Conservation (phyloP, 2,888 invertebrate genomes). For the Trachelus stipa region DNA sequence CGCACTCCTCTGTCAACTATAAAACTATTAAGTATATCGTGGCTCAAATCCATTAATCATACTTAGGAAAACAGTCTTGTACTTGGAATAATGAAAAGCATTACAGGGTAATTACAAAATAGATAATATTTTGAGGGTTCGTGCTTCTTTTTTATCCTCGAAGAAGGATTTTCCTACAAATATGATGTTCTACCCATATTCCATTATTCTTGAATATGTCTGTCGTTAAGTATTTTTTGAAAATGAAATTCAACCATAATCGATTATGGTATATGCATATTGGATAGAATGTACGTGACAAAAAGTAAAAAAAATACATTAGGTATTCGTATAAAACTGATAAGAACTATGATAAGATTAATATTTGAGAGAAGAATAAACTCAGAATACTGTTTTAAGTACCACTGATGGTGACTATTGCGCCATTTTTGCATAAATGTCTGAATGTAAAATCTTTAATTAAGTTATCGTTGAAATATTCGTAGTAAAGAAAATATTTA, state of each 20-base stretch:
- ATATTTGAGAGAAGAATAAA: neutral
- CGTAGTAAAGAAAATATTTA: neutral
- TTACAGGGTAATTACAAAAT: neutral
- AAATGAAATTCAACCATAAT: neutral
- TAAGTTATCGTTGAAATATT: neutral
- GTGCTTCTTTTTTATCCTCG: constrained; percentile 16
- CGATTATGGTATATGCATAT: neutral
- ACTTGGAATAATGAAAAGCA: neutral
- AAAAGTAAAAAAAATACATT: neutral
- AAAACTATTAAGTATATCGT: neutral
- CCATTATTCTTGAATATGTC: neutral
- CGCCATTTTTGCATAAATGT: too few species aligned
- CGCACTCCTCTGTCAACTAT: neutral
- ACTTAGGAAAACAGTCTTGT: neutral
- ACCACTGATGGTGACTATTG: neutral
- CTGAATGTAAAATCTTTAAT: too few species aligned
- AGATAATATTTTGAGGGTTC: neutral
- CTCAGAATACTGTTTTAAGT: neutral
- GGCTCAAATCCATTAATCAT: neutral
- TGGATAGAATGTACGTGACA: neutral
- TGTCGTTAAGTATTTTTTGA: neutral
- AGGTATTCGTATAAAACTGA: neutral
- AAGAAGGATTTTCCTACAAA: constrained; percentile 21
- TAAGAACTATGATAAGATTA: neutral
- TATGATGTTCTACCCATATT: neutral